phyloP scores from a whole-genome alignment of 2,113 vertebrate species.

The Alaudala cheleensis region DNA sequence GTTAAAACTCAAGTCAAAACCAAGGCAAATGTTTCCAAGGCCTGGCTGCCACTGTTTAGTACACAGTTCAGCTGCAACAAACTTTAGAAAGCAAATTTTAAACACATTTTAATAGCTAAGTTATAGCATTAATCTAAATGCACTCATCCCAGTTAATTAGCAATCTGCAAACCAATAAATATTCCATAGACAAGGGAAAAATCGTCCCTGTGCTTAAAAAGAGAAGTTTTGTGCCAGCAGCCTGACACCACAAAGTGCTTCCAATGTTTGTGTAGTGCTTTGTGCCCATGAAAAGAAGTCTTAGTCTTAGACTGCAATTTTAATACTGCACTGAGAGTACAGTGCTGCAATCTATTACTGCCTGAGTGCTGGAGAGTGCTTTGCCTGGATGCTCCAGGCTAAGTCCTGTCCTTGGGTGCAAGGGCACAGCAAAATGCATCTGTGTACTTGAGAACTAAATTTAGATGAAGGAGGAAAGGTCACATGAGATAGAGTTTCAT shows the following conservation, averaged over 20 bases:
- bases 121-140: background rate
- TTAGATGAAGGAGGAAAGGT: constrained; percentile 36
- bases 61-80: background rate
- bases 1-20: background rate
- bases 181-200: background rate
- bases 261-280: background rate
- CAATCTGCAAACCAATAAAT: background rate
- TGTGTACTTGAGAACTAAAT: background rate
- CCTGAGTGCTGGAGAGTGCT: background rate
- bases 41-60: background rate
- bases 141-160: background rate
- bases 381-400: background rate
- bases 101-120: background rate
- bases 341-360: background rate
- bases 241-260: background rate
- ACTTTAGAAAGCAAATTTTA: background rate
- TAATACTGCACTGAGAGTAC: background rate
- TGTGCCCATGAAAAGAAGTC: background rate
- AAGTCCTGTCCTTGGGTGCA: constrained; percentile 12
- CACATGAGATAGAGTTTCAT: background rate
- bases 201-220: background rate
- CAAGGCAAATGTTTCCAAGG: background rate
- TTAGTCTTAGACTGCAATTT: background rate
- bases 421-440: constrained; percentile 5
- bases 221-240: background rate